phyloP scores from a whole-genome alignment of 2,797 vertebrate genomes.

The Oreochromis grahami region DNA sequence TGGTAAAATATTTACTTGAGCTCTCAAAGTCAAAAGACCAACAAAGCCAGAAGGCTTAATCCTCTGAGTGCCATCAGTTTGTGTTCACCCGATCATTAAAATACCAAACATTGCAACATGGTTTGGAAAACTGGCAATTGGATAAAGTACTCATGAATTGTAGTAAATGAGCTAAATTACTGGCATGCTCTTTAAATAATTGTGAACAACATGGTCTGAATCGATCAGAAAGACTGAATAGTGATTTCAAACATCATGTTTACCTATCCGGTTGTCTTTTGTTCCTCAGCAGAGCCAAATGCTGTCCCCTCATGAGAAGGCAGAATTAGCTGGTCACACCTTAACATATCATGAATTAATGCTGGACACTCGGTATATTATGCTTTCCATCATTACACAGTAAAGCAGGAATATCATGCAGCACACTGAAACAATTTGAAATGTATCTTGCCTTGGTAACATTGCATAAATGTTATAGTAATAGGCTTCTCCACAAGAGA shows the following conservation, averaged over 20 bases:
- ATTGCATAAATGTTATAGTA: conserved; percentile 69
- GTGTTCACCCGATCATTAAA: background rate
- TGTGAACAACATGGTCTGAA: background rate
- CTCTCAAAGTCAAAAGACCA: background rate
- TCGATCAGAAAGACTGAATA: conserved; percentile 3
- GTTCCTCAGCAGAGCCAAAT: conserved; percentile 51
- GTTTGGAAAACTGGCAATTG: background rate
- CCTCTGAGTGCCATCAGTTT: background rate
- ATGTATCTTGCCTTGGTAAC: conserved; percentile 41
- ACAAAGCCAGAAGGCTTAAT: background rate
- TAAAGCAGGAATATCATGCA: conserved; percentile 68
- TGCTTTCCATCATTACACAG: conserved; percentile 61
- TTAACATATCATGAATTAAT: conserved; percentile 49
- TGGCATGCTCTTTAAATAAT: background rate
- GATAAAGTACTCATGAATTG: background rate
- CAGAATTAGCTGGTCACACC: conserved; percentile 71
- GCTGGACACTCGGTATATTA: conserved; percentile 50
- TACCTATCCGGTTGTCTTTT: conserved; percentile 7
- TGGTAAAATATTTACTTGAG: background rate
- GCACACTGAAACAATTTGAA: conserved; percentile 53
- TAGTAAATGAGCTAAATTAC: background rate
- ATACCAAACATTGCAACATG: background rate
- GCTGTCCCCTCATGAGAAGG: conserved; percentile 74
- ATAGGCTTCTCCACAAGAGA: conserved; percentile 58
- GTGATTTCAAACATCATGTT: conserved; percentile 3